Evolutionary conservation across 2,797 vertebrate species (phyloP).

Genomic region (Heterohyrax brucei): DNA sequence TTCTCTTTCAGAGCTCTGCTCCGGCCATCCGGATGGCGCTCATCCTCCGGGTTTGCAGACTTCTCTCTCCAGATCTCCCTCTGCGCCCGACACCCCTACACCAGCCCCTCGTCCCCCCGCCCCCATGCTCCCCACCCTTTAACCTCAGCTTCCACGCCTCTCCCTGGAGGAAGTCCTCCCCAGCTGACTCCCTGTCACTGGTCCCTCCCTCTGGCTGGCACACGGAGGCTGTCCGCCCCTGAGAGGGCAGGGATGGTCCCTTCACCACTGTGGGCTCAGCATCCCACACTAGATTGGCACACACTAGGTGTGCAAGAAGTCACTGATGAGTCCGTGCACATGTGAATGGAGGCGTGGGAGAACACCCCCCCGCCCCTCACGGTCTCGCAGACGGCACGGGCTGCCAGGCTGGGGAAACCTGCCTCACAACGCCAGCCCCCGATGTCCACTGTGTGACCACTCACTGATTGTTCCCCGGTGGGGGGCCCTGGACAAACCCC

Average conservation of each 20-base stretch:
- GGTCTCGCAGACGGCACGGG: neutral
- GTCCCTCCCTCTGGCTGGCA: neutral
- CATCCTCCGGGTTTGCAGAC: neutral
- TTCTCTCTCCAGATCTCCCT: no score
- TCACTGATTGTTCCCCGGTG: neutral
- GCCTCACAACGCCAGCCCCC: neutral
- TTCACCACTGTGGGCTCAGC: neutral
- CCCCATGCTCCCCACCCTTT: neutral
- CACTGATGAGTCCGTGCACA: neutral
- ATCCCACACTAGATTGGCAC: no score
- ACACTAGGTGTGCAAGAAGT: neutral
- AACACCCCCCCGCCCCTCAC: neutral
- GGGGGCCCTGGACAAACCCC: neutral
- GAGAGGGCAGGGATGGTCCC: neutral
- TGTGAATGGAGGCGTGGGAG: no score
- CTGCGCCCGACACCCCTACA: rapidly evolving
- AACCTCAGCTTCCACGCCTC: neutral
- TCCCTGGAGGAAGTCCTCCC: neutral
- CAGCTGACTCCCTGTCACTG: neutral
- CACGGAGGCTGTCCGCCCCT: neutral
- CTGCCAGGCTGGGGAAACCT: rapidly evolving
- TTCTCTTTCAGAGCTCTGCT: neutral
- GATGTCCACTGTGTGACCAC: neutral
- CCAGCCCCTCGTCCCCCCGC: neutral
- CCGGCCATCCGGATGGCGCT: neutral